Evolutionary conservation across 2,888 invertebrate species (phyloP), one percentile per base, ranked within the genome.

Genomic region (Athripsodes cinereus): DNA sequence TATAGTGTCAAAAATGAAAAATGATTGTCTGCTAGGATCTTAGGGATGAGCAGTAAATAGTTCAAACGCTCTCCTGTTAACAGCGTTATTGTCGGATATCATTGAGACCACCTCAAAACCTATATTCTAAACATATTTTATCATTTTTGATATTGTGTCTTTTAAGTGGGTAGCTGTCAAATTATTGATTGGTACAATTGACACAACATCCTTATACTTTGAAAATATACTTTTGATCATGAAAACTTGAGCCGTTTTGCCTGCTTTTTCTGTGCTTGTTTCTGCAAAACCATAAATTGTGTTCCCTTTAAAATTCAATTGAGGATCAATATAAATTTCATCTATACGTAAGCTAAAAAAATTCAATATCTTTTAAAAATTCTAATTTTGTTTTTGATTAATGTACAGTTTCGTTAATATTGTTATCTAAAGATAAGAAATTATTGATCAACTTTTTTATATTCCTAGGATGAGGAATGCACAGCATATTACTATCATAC

Each of bases 1-100:
- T 50, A 50, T 22, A 50, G 50, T 21, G 22, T 50, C 50, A 22
- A 50, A 50, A 50, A 50, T 50, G 22, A 50, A 50, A 50, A 50
- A 50, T 18, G 6, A 50, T 18, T n/a, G 11, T 50, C 50, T 50
- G 22, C 22, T 50, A 10, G 18, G n/a, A 50, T 50, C 50, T 22
- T 22, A n/a, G 5, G 50, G 50, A 22, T 50, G 50, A 50, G 11
- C n/a, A 20, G 21, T n/a, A 10, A 50, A 50, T 3, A 50, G 26
- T 50, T 50, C 50, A 22, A 50, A 50, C 22, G 50, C 50, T n/a
- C 21, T 50, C n/a, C 50, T 50, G 21, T 50, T 50, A 13, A 50
- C 21, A 21, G 50, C 50, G 26, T 50, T 50, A 22, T 50, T 50
- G n/a, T 50, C 50, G 2, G 50, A 50, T 8, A 50, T 50, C 22